Conservation (phyloP, 2,888 invertebrate genomes). For the Andricus curvator region DNA sequence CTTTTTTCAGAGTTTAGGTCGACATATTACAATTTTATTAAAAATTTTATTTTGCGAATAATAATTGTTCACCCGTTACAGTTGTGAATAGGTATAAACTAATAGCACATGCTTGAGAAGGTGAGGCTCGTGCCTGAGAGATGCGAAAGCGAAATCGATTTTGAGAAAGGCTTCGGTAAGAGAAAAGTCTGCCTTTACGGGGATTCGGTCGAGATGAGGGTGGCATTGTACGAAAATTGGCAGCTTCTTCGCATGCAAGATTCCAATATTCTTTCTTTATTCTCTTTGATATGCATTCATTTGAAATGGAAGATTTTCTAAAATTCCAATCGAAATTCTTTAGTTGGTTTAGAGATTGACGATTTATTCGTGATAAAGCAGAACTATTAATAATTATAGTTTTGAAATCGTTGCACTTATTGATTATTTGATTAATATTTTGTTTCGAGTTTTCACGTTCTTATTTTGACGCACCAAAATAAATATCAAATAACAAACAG, state of each 20-base stretch:
- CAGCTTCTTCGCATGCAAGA: slow-evolving; percentile 1
- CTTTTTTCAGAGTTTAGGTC: too few species aligned
- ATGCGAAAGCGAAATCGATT: slow-evolving; percentile 36
- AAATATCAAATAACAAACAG: too few species aligned
- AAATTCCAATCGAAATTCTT: background rate
- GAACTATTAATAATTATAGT: too few species aligned
- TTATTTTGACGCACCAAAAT: too few species aligned
- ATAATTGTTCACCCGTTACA: background rate
- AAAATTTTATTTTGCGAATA: background rate
- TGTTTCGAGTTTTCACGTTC: too few species aligned
- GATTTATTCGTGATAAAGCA: background rate
- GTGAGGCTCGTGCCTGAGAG: slow-evolving; percentile 39
- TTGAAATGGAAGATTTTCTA: background rate
- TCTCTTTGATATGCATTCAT: background rate
- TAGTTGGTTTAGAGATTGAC: background rate
- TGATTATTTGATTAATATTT: too few species aligned
- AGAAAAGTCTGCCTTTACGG: slow-evolving; percentile 33
- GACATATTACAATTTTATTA: background rate
- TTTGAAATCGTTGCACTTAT: too few species aligned
- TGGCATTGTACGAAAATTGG: slow-evolving; percentile 28
- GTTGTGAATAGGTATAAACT: background rate
- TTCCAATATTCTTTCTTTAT: background rate
- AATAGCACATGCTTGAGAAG: slow-evolving; percentile 1
- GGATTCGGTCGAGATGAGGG: slow-evolving; percentile 30
- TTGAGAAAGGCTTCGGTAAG: slow-evolving; percentile 33